Base-by-base conservation (phyloP, 2,888 invertebrate species). In the Lycophotia porphyrea region DNA sequence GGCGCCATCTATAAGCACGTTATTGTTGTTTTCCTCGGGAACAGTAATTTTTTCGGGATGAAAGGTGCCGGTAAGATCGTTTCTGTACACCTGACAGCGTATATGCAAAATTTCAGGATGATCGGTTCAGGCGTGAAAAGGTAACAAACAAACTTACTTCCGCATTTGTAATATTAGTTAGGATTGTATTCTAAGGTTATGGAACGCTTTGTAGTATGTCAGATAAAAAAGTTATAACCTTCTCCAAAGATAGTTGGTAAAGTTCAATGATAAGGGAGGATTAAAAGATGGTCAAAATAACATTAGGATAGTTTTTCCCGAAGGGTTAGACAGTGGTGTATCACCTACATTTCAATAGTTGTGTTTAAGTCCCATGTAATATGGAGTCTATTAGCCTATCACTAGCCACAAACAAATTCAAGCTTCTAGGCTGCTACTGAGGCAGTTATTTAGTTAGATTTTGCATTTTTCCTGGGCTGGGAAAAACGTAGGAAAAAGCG, bases 401-500 rank as follows among this genome's bases (percentile, higher is more conserved):
- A n/a, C n/a, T n/a, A n/a, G 11, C 49, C 11, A 49, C n/a, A 49
- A 24, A 49, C 24, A 49, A 49, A 49, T 24, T 11, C 49, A 49
- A 11, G 4, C 49, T 49, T 49, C 24, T 52, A 11, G 5, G 11
- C 52, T 13, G n/a, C n/a, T 5, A 52, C 11, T n/a, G 52, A 52
- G n/a, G 5, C 52, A 52, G 52, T 52, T 15, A 55, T 27, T 5
- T 39, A 4, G 3, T 8, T 8, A 15, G 27, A 21, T 27, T 55
- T 31, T 18, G 8, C n/a, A 21, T 27, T 52, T 13, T 42, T 49
- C 42, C 39, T 76, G n/a, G 11, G 8, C 21, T n/a, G 39, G 24
- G 21, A 3, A 74, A 74, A 60, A 39, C 24, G 9, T 42, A n/a
- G 47, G 74, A n/a, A 76, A n/a, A 42, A 4, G 2, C 15, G 5